Base-by-base conservation (phyloP, 2,797 vertebrate species). In the Pogonophryne albipinna region DNA sequence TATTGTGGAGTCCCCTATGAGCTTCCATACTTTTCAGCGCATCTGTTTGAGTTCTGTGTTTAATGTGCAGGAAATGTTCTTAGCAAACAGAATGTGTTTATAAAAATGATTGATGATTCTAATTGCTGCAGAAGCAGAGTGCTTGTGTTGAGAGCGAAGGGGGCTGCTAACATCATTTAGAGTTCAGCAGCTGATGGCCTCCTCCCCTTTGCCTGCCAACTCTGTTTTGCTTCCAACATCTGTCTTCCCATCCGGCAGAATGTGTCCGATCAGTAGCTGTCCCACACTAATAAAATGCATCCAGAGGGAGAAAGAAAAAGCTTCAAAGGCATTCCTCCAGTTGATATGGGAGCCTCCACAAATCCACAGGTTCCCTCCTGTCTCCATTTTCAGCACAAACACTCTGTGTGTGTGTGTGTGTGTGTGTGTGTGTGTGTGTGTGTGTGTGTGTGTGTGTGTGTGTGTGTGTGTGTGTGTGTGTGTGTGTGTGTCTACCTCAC, bases 251-350 rank as follows among this genome's bases (percentile, higher is more conserved):
- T 69, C 61, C 38, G 34, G 67, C 78, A 62, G 50, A 80, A 66
- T 50, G 66, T 67, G 57, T 79, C 80, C 42, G 34, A 79, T 80
- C 73, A 78, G 75, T 60, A 49, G 55, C 61, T 23, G 65, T 79
- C 76, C 73, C 72, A 15, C 27, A 59, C 81, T 84, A 87, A 88
- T 85, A 81, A 89, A 86, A 90, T 56, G 64, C 79, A 87, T 84
- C 76, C 84, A 83, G 83, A 57, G 71, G 63, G 56, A 80, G 42
- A 41, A 78, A 74, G 51, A 58, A 71, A 82, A 74, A 15, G 56
- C 85, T 87, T 91, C 84, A 89, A 85, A 90, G 82, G 67, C 80
- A 84, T 91, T 91, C 90, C 87, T 85, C 55, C 49, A 56, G 76
- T 79, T 52, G 56, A 87, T 84, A 83, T 23, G 75, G 72, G 67